These are phyloP conservation scores for Drosophila seclusa DNA, from an alignment of 2,888 invertebrate species.

Conservation along the genomic window DNA sequence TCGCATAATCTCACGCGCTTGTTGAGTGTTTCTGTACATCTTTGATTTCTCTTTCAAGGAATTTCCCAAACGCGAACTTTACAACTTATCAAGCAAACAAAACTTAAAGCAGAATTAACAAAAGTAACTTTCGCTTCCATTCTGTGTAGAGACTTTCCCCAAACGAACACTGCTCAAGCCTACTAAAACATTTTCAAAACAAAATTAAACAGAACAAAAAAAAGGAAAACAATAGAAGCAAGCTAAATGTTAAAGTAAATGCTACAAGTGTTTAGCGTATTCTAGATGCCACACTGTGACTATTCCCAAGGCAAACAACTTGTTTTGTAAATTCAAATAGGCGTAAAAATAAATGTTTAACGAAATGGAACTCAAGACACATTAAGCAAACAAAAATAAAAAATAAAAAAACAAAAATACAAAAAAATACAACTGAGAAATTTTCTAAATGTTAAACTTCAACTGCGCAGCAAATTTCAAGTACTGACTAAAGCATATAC, in stretches of 20 bases:
- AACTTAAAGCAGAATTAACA: background rate
- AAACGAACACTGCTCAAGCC: conserved; percentile 63
- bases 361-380: conserved; percentile 45
- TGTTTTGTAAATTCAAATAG: conserved; percentile 65
- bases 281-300: conserved; percentile 66
- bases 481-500: conserved; percentile 63
- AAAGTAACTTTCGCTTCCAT: conserved; percentile 36
- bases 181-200: conserved; percentile 26
- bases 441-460: conserved; percentile 64
- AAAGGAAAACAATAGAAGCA: conserved; percentile 27
- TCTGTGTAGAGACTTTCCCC: conserved; percentile 42
- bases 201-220: conserved; percentile 15
- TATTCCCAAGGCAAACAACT: conserved; percentile 53
- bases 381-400: conserved; percentile 28
- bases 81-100: conserved; percentile 36
- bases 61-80: conserved; percentile 20
- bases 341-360: conserved; percentile 58
- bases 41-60: background rate
- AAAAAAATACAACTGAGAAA: conserved; percentile 29
- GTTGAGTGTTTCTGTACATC: conserved; percentile 31
- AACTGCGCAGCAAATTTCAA: conserved; percentile 63
- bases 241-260: conserved; percentile 40
- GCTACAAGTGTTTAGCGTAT: conserved; percentile 38
- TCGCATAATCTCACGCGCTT: conserved; percentile 45
- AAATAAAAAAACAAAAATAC: conserved; percentile 15